These are phyloP conservation scores for Montipora efflorescens DNA, from an alignment of 64 coral and sea anemone genomes.

Conservation along the genomic window DNA sequence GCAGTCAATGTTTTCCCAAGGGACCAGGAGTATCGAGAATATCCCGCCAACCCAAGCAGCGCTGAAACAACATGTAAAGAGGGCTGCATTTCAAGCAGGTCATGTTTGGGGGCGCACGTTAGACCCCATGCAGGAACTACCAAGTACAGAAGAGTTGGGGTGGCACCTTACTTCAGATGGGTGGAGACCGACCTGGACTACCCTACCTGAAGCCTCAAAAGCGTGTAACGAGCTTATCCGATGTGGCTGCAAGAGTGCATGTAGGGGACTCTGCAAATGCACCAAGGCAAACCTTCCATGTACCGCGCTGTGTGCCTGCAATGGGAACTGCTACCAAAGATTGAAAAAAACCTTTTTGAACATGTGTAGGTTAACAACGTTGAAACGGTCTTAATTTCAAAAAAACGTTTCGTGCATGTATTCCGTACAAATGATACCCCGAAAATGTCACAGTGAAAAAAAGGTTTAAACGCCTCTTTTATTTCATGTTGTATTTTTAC, in stretches of 20 bases:
- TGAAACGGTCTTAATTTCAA: background rate
- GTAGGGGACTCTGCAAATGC: constrained; percentile 51
- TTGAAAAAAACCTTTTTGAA: background rate
- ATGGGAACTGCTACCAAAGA: constrained; percentile 22
- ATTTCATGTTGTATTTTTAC: too few species aligned
- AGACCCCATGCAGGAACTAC: constrained; percentile 49
- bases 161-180: constrained; percentile 51
- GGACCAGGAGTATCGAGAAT: constrained; percentile 45
- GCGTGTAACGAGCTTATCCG: constrained; percentile 57
- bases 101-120: constrained; percentile 40
- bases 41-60: constrained; percentile 55
- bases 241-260: constrained; percentile 59
- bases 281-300: constrained; percentile 56
- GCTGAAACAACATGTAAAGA: constrained; percentile 42
- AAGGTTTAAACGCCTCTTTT: too few species aligned
- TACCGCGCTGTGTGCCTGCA: constrained; percentile 28
- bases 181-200: constrained; percentile 48
- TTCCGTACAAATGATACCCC: background rate
- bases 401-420: background rate
- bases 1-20: constrained; percentile 58
- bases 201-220: constrained; percentile 55
- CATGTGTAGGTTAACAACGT: background rate
- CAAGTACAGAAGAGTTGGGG: constrained; percentile 61
- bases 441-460: background rate
- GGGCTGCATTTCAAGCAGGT: constrained; percentile 57